Conservation (phyloP, 2,797 vertebrate genomes). For the Erethizon dorsatum region DNA sequence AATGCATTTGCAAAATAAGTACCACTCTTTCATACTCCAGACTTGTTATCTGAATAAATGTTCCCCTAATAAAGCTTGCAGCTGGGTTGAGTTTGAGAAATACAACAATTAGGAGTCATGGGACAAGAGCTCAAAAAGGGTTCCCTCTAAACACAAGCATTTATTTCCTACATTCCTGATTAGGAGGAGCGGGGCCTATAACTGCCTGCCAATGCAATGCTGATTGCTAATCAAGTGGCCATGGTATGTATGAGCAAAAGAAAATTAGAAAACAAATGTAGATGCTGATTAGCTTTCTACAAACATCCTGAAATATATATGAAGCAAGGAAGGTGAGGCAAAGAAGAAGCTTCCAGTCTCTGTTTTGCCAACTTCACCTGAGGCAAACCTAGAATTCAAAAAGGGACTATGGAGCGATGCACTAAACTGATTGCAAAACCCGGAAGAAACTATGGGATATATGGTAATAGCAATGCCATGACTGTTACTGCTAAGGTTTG, state of each 20-base stretch:
- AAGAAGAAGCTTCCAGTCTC: not conserved
- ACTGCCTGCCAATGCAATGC: constrained; percentile 57
- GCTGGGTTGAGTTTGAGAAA: constrained; percentile 84
- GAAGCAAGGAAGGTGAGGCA: constrained; percentile 23
- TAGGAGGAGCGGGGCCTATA: constrained; percentile 57
- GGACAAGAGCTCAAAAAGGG: constrained; percentile 82
- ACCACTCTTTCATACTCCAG: constrained; percentile 73
- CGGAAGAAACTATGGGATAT: not conserved
- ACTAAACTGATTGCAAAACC: not conserved
- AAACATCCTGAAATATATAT: constrained; percentile 74
- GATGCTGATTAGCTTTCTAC: constrained; percentile 82
- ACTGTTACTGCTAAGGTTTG: not conserved
- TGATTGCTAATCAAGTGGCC: constrained; percentile 87
- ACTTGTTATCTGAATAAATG: constrained; percentile 86
- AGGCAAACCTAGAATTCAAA: not conserved
- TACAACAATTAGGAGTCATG: constrained; percentile 84
- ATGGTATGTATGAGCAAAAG: constrained; percentile 63
- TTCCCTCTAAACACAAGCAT: constrained; percentile 76
- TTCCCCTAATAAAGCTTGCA: constrained; percentile 85
- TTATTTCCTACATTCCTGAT: constrained; percentile 80
- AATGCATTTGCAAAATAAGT: constrained; percentile 82
- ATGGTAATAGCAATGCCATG: not conserved
- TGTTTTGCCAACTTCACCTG: not conserved
- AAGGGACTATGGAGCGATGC: not conserved
- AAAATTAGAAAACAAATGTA: constrained; percentile 78